phyloP scores from a whole-genome alignment of 2,888 invertebrate genomes.

The Ophion ventricosus region DNA sequence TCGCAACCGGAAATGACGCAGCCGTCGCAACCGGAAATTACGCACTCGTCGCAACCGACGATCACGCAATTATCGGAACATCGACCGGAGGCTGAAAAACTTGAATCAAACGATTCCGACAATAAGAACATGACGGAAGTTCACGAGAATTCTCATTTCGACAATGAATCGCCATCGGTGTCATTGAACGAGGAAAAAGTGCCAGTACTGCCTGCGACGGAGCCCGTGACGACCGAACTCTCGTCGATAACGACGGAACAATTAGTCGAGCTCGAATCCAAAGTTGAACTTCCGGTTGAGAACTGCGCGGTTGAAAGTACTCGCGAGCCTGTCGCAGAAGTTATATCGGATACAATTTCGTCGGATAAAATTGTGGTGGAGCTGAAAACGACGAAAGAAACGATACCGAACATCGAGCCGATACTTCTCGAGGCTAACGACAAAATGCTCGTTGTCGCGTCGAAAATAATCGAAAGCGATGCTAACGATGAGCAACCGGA shows the following conservation, averaged over 20 bases:
- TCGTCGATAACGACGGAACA: conserved; percentile 3
- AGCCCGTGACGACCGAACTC: conserved; percentile 17
- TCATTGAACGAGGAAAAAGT: conserved; percentile 19
- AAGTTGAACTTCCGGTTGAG: background rate
- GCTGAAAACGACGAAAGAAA: conserved; percentile 15
- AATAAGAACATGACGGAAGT: conserved; percentile 19
- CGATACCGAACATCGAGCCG: background rate
- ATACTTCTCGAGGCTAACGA: conserved; percentile 8
- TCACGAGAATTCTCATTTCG: conserved; percentile 29
- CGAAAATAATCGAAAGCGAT: conserved; percentile 51
- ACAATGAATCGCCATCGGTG: background rate
- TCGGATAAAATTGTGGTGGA: background rate
- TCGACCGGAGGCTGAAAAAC: conserved; percentile 45
- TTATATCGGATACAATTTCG: conserved; percentile 4
- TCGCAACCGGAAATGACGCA: background rate
- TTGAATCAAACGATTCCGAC: conserved; percentile 1
- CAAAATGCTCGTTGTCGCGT: conserved; percentile 15
- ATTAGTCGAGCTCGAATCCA: background rate
- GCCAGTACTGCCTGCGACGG: background rate
- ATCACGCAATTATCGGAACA: background rate
- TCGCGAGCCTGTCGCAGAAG: conserved; percentile 11
- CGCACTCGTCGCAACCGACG: background rate
- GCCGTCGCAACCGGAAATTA: background rate
- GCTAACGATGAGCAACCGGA: conserved; percentile 53
- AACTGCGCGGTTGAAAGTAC: conserved; percentile 1